phyloP scores from a whole-genome alignment of 2,888 invertebrate genomes.

The Disparrhopalites patrizii region DNA sequence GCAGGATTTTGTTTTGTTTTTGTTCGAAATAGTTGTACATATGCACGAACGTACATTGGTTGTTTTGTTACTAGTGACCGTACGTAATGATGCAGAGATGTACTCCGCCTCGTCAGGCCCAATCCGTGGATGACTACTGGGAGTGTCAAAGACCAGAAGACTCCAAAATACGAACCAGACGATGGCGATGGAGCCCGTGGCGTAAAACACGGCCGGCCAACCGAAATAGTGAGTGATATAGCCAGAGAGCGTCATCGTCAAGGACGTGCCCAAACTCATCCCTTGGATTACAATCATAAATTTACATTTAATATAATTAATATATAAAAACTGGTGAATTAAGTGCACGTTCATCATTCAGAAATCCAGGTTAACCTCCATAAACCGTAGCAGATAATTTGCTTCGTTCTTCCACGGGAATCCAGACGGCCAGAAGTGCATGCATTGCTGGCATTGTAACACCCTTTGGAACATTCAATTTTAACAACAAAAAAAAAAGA shows the following conservation, averaged over 20 bases:
- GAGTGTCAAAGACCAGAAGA: conserved; percentile 67
- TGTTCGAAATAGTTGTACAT: too few species aligned
- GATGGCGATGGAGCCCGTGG: conserved; percentile 72
- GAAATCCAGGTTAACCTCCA: conserved; percentile 6
- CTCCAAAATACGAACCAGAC: conserved; percentile 79
- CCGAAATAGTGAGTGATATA: conserved; percentile 78
- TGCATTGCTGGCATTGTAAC: conserved; percentile 30
- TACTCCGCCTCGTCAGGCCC: conserved; percentile 68
- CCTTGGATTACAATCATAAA: too few species aligned
- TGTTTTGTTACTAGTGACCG: too few species aligned
- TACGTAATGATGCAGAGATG: conserved; percentile 43
- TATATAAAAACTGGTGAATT: too few species aligned
- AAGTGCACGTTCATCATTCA: too few species aligned
- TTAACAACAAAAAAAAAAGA: too few species aligned
- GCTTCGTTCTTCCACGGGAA: conserved; percentile 34
- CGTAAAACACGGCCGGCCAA: conserved; percentile 84
- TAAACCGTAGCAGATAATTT: conserved; percentile 16
- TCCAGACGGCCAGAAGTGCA: conserved; percentile 36
- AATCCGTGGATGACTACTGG: conserved; percentile 69
- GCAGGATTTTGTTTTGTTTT: too few species aligned
- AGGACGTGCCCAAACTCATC: conserved; percentile 84
- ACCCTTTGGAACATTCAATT: conserved; percentile 9
- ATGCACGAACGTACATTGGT: too few species aligned
- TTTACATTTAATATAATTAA: too few species aligned
- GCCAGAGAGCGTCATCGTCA: conserved; percentile 77